Percentiles rank a stretch among this genome's conserved stretches.
Evolutionary conservation across 2,797 vertebrate genomes (phyloP).

Genomic region (Lacerta viridis): DNA sequence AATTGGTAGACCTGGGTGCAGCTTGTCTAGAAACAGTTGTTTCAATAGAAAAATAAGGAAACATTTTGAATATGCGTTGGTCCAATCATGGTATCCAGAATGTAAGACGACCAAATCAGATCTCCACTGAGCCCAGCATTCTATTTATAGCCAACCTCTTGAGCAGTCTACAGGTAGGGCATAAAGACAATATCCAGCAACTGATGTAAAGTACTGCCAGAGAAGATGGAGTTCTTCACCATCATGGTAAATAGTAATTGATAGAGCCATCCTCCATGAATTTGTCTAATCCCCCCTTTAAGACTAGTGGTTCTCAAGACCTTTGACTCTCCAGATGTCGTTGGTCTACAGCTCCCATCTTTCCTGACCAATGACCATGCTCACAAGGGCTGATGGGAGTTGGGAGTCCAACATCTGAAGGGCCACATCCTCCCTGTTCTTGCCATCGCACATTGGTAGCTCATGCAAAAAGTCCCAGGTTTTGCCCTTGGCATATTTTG

Average conservation of each 20-base stretch:
- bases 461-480: too few relatives aligned
- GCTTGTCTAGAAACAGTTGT: not conserved
- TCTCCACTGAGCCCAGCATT: not conserved
- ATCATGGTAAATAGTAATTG: not conserved
- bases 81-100: not conserved
- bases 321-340: too few relatives aligned
- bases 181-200: not conserved
- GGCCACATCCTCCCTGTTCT: too few relatives aligned
- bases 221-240: not conserved
- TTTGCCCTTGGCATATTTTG: not conserved
- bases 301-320: too few relatives aligned
- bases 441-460: not conserved
- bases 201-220: not conserved
- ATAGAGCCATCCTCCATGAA: not conserved
- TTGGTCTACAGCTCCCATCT: too few relatives aligned
- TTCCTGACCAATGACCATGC: too few relatives aligned
- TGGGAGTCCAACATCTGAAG: too few relatives aligned
- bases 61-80: not conserved
- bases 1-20: not conserved
- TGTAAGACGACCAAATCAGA: not conserved
- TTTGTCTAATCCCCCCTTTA: not conserved
- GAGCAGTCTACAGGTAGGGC: not conserved
- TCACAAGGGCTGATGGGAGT: too few relatives aligned
- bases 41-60: not conserved
- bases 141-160: not conserved